These are phyloP conservation scores for Poeciliopsis retropinna DNA, from an alignment of 2,113 vertebrate genomes.

Conservation along the genomic window DNA sequence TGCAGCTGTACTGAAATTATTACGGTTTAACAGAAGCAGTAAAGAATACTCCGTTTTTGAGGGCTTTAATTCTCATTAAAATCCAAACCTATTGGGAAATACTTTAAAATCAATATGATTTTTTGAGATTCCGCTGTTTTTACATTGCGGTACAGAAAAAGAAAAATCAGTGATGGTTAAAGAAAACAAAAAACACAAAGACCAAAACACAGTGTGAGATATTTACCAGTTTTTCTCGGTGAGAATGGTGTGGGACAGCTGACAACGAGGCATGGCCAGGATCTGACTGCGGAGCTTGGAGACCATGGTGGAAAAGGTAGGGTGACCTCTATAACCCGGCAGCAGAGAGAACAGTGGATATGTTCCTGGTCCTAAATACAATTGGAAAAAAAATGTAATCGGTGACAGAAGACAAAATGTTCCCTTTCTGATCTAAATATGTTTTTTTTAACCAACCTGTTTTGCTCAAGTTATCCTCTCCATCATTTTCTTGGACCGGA, in stretches of 20 bases:
- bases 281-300: constrained; percentile 89
- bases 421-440: not conserved
- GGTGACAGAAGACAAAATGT: too few relatives aligned
- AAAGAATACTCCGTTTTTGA: not conserved
- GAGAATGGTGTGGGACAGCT: constrained; percentile 92
- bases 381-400: not conserved
- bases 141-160: not conserved
- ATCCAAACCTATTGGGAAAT: not conserved
- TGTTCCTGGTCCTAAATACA: constrained; percentile 74
- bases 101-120: not conserved
- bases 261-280: constrained; percentile 89
- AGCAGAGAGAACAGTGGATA: constrained; percentile 88
- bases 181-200: not conserved
- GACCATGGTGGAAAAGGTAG: constrained; percentile 86
- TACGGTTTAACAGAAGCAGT: too few relatives aligned
- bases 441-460: constrained; percentile 73
- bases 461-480: constrained; percentile 83
- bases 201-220: not conserved
- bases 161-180: not conserved
- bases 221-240: constrained; percentile 93
- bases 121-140: not conserved
- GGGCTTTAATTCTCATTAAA: not conserved
- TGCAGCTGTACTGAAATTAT: not conserved
- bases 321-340: constrained; percentile 89
- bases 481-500: constrained; percentile 58